These are phyloP conservation scores for Varanus komodoensis DNA, from an alignment of 2,113 vertebrate genomes.

Conservation along the genomic window DNA sequence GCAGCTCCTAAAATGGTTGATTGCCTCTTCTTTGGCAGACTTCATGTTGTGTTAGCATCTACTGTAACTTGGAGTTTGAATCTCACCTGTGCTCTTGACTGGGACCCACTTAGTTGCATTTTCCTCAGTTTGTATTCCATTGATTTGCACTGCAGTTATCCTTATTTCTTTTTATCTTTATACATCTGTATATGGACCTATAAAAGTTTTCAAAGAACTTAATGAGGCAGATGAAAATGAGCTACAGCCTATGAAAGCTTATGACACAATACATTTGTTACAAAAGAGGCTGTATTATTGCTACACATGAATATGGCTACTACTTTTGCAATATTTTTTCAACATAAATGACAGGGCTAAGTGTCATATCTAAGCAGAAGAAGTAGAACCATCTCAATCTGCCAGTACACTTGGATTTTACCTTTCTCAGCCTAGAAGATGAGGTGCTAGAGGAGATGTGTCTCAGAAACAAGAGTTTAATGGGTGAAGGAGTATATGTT, in stretches of 20 bases:
- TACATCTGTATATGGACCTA: background rate
- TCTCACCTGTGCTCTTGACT: background rate
- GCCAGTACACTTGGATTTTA: slow-evolving; percentile 19
- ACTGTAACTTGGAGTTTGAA: background rate
- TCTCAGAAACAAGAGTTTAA: background rate
- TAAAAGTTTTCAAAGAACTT: too few species aligned
- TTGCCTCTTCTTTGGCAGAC: background rate
- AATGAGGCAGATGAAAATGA: background rate
- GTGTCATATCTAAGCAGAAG: slow-evolving; percentile 3
- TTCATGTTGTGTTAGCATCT: background rate
- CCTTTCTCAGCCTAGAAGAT: background rate
- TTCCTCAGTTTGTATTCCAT: background rate
- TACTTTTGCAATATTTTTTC: slow-evolving; percentile 3
- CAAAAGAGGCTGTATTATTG: background rate
- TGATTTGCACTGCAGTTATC: background rate
- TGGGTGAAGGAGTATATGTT: background rate
- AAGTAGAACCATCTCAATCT: slow-evolving; percentile 12
- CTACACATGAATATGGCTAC: background rate
- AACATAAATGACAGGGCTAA: background rate
- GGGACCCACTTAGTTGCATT: background rate
- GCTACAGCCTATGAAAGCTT: background rate
- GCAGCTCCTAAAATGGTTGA: background rate
- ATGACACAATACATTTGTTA: background rate
- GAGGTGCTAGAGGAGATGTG: slow-evolving; percentile 14
- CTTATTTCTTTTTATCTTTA: background rate